Evolutionary conservation across 1,140 invertebrate genomes (phyloP), one percentile per base, ranked within the genome.

Genomic region (Anastatus disparis): DNA sequence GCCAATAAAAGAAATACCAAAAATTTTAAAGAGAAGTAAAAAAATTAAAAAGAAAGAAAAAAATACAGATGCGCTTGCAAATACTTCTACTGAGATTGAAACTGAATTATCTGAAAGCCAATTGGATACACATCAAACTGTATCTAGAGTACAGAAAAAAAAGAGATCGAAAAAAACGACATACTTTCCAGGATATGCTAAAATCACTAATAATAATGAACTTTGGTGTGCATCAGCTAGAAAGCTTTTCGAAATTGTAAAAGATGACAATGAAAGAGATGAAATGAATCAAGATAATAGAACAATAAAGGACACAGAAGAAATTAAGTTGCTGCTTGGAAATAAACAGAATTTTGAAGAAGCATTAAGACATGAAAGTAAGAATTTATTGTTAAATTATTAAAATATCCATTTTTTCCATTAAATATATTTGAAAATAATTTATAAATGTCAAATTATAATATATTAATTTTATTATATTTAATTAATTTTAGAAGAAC

Each of bases 351-450:
- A 84, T 40, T 70, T 87, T 17, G 53, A 79, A 29, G 29, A 79
- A 13, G 71, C 88, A 40, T 62, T 89, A 26, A 70, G 82, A 22
- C 52, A 68, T 22, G 86, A 88, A 80, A 75, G 84, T 81, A 79
- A 73, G 83, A 80, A 79, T 85, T 35, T 38, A 58, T 56, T n/a
- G n/a, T n/a, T n/a, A n/a, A n/a, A n/a, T n/a, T n/a, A n/a, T n/a
- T n/a, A n/a, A n/a, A n/a, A n/a, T n/a, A n/a, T n/a, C n/a, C n/a
- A n/a, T n/a, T n/a, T n/a, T n/a, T n/a, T n/a, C n/a, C n/a, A n/a
- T n/a, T n/a, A n/a, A n/a, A n/a, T n/a, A n/a, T n/a, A n/a, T n/a
- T n/a, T n/a, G n/a, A n/a, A n/a, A n/a, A n/a, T n/a, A n/a, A n/a
- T n/a, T n/a, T n/a, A n/a, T n/a, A n/a, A n/a, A n/a, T n/a, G n/a